Evolutionary conservation across 2,888 invertebrate genomes (phyloP), one percentile per base, ranked within the genome.

Genomic region (Molorchus minor): DNA sequence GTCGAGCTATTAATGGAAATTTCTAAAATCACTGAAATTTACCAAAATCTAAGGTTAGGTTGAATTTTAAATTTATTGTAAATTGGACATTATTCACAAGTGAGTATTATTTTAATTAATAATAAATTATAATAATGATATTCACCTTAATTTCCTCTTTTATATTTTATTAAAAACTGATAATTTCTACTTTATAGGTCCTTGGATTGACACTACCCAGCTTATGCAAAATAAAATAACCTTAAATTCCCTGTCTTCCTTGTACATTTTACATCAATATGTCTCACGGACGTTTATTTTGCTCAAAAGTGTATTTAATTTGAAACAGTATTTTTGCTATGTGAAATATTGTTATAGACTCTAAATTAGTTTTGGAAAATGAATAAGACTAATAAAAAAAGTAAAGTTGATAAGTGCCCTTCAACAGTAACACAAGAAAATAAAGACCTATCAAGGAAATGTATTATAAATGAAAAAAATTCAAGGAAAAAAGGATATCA

Each of bases 341-440:
- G 58, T 57, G 46, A 53, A 53, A 30, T 46, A 53, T 41, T 46
- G 20, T 40, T 54, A 45, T 41, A 17, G 49, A 21, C 29, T 33
- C n/a, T 56, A 19, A 17, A 29, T 19, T 17, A 30, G 49, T 13
- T 41, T 58, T 47, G 57, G 56, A 71, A 68, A 62, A 73, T 72
- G 73, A 72, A 68, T 68, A 67, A 71, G 46, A 66, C 63, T 56
- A 58, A 58, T 53, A 71, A 67, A 62, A 62, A 65, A 49, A 69
- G 62, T 64, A 66, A 69, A 57, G 62, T 65, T 61, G 69, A 71
- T 61, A 72, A 73, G 67, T 71, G 73, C 59, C 66, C 72, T 68
- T 67, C 71, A 62, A 65, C 67, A 62, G 47, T 61, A 52, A 56
- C 60, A 41, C 61, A 64, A 47, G 64, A 62, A 59, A 63, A 53